These are phyloP conservation scores for Meandrina meandrites DNA, from an alignment of 92 coral and sea anemone species.

Conservation along the genomic window DNA sequence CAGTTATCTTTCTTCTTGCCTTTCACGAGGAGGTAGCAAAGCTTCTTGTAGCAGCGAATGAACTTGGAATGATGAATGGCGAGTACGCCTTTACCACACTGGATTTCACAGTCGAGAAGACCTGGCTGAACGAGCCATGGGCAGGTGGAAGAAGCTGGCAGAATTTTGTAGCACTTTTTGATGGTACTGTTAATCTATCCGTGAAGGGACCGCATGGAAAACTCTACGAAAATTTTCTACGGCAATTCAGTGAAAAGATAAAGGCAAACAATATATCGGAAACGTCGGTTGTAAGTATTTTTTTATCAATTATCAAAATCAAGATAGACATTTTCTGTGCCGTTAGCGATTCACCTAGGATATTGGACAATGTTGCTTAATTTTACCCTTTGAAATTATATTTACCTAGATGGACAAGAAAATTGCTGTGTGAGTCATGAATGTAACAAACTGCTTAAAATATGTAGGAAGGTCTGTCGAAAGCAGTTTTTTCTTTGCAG, in stretches of 20 bases:
- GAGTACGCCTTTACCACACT: constrained; percentile 85
- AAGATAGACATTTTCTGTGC: neutral
- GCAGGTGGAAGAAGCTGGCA: constrained; percentile 49
- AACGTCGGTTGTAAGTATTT: constrained; percentile 17
- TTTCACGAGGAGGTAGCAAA: constrained; percentile 69
- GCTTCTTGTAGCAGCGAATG: constrained; percentile 72
- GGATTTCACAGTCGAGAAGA: constrained; percentile 58
- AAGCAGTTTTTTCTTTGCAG: neutral
- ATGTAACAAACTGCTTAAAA: neutral
- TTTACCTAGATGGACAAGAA: neutral
- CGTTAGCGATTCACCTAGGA: too few relatives aligned
- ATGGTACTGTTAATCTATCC: constrained; percentile 62
- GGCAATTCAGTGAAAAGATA: constrained; percentile 9
- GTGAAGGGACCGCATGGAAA: constrained; percentile 57
- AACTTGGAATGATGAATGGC: constrained; percentile 87
- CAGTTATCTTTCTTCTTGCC: constrained; percentile 79
- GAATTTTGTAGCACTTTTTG: constrained; percentile 56
- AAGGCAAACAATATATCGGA: constrained; percentile 24
- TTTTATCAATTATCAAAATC: neutral
- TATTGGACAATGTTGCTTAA: neutral
- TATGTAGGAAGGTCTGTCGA: neutral
- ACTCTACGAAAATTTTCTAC: constrained; percentile 11
- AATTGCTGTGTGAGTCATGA: neutral
- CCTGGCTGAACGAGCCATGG: constrained; percentile 46
- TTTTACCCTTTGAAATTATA: neutral